phyloP scores from a whole-genome alignment of 2,113 vertebrate genomes.

The Trichechus manatus region DNA sequence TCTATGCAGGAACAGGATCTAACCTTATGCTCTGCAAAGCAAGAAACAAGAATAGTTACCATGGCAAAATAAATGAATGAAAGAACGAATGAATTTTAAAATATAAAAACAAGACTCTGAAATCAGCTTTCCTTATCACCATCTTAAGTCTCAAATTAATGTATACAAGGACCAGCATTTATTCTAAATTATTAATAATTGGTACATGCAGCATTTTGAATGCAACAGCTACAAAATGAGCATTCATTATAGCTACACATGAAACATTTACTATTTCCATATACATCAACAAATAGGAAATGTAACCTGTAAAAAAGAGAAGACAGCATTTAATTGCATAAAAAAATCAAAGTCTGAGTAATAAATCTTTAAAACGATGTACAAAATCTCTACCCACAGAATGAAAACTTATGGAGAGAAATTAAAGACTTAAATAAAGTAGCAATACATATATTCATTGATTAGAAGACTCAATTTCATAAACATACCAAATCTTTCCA shows the following conservation, averaged over 20 bases:
- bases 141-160: neutral
- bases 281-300: neutral
- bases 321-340: neutral
- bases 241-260: neutral
- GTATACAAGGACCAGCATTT: neutral
- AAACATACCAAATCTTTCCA: neutral
- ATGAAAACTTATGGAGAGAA: neutral
- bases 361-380: neutral
- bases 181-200: neutral
- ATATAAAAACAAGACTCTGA: neutral
- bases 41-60: neutral
- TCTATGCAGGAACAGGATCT: neutral
- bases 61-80: neutral
- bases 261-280: neutral
- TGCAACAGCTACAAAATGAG: neutral
- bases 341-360: constrained; percentile 7
- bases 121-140: neutral
- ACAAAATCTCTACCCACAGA: neutral
- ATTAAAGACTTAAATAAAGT: constrained; percentile 15
- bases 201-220: neutral
- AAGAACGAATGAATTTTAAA: neutral
- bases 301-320: neutral
- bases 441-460: neutral
- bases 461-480: neutral
- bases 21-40: neutral